Evolutionary conservation across 23 tunicate genomes (phyloP).

Genomic region (Botrylloides violaceus): DNA sequence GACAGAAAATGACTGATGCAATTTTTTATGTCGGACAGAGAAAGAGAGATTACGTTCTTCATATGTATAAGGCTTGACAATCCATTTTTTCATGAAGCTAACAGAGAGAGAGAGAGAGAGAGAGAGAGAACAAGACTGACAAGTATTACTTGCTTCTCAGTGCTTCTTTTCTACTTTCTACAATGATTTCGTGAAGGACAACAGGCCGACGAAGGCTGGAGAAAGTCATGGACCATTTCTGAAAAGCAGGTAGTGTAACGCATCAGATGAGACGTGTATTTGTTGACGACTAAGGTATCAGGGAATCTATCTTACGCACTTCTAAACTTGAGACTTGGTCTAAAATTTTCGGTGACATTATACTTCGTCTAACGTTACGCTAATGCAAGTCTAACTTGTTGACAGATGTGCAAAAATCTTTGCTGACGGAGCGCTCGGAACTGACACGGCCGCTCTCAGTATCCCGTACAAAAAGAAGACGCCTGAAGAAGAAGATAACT

Average conservation of each 20-base stretch:
- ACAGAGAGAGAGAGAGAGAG: no score
- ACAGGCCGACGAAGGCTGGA: slow-evolving; percentile 3
- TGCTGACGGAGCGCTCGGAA: slow-evolving; percentile 90
- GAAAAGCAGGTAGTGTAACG: background rate
- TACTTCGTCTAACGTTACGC: background rate
- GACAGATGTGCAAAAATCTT: slow-evolving; percentile 59
- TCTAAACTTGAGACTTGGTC: no score
- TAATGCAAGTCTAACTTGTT: background rate
- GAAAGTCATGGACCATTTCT: slow-evolving; percentile 9
- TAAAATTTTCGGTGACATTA: no score
- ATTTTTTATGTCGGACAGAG: no score
- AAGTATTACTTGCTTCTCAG: background rate
- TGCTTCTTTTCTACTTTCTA: slow-evolving; percentile 26
- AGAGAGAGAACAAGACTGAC: background rate
- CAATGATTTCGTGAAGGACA: background rate
- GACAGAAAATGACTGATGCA: no score
- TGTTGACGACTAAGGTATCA: no score
- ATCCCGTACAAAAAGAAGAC: slow-evolving; percentile 36
- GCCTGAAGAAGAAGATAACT: slow-evolving; percentile 40
- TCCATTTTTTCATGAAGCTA: no score
- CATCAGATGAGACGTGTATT: no score
- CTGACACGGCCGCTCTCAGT: slow-evolving; percentile 79
- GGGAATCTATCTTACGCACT: background rate
- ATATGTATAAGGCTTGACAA: no score
- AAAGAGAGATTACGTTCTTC: no score